Evolutionary conservation across 2,113 vertebrate genomes (phyloP).

Genomic region (Rallus limicola): DNA sequence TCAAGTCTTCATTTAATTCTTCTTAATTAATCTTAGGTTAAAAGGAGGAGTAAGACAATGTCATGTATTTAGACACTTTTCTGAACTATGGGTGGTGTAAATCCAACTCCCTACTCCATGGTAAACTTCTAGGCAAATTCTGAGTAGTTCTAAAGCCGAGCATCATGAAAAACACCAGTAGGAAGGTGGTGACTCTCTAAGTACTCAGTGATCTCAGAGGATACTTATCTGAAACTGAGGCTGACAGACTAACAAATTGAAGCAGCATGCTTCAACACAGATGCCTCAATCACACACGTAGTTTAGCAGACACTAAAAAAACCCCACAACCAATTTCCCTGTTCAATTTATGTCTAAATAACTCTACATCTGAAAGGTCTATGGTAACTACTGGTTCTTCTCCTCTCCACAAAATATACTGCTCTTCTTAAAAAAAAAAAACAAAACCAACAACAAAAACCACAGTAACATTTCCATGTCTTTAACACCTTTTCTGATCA

Average conservation of each 20-base stretch:
- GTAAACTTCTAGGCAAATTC: not conserved
- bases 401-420: not conserved
- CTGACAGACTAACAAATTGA: not conserved
- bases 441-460: not conserved
- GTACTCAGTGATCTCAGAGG: not conserved
- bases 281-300: not conserved
- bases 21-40: not conserved
- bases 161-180: not conserved
- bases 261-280: not conserved
- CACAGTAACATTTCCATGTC: not conserved
- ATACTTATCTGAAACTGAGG: not conserved
- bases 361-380: not conserved
- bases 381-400: not conserved
- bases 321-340: not conserved
- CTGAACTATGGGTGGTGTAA: not conserved
- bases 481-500: not conserved
- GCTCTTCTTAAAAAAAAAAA: not conserved
- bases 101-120: not conserved
- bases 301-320: not conserved
- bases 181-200: not conserved
- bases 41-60: not conserved
- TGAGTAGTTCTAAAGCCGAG: not conserved
- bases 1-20: not conserved
- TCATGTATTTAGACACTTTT: not conserved
- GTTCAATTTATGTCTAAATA: not conserved